phyloP scores from a whole-genome alignment of 2,888 invertebrate genomes.

The Aromia moschata region DNA sequence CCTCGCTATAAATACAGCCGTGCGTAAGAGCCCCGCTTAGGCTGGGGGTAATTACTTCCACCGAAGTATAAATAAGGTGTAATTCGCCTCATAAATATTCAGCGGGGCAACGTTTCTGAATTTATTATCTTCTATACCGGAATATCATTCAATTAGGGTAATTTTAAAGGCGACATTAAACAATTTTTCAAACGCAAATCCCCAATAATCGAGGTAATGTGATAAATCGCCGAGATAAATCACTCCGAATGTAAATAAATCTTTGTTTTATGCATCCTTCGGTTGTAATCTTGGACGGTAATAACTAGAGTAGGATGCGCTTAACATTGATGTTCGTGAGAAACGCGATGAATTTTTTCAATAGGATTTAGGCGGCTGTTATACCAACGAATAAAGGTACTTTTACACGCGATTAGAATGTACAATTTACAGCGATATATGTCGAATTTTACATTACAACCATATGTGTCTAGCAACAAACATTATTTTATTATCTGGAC shows the following conservation, averaged over 20 bases:
- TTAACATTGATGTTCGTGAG: no score
- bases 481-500: no score
- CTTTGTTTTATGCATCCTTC: neutral
- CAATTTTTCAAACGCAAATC: constrained; percentile 1
- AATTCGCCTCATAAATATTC: constrained; percentile 19
- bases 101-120: constrained; percentile 5
- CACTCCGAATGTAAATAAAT: constrained; percentile 9
- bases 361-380: no score
- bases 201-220: constrained; percentile 2
- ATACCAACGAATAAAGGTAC: no score
- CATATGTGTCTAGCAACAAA: no score
- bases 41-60: constrained; percentile 4
- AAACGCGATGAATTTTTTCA: no score
- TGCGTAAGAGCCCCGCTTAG: constrained; percentile 3
- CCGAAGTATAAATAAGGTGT: constrained; percentile 3
- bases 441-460: no score
- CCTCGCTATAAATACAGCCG: constrained; percentile 15
- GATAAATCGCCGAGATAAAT: constrained; percentile 8
- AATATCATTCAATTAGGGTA: constrained; percentile 18
- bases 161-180: constrained; percentile 12
- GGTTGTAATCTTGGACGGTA: neutral
- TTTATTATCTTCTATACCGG: constrained; percentile 11
- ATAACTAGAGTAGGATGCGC: no score
- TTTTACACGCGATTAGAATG: no score
- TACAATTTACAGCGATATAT: no score